Evolutionary conservation across 2,113 vertebrate species (phyloP).

Genomic region (Furnarius figulus): DNA sequence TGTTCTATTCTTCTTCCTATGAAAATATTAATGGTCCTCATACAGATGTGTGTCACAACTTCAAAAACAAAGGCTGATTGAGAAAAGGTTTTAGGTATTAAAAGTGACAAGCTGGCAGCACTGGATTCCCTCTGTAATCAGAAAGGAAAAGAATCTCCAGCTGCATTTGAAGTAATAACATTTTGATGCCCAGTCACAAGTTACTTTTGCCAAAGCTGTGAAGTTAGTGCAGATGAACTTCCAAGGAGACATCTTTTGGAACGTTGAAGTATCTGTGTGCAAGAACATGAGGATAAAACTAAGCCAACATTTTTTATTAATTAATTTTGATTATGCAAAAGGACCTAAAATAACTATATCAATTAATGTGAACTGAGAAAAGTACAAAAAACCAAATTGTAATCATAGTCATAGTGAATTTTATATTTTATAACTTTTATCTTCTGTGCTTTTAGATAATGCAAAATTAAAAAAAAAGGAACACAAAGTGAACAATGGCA

Average conservation of each 20-base stretch:
- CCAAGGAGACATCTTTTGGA: background rate
- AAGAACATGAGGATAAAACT: background rate
- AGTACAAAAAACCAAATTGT: background rate
- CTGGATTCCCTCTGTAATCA: background rate
- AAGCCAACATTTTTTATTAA: background rate
- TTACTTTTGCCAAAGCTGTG: background rate
- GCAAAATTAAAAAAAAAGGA: background rate
- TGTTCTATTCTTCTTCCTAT: background rate
- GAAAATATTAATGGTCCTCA: background rate
- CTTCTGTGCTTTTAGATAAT: background rate
- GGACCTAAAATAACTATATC: background rate
- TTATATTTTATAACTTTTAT: background rate
- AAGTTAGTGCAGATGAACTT: background rate
- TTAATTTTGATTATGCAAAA: background rate
- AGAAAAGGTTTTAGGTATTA: background rate
- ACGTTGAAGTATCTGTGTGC: background rate
- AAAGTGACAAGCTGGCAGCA: background rate
- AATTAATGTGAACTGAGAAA: background rate
- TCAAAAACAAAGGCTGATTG: background rate
- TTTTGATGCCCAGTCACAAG: background rate
- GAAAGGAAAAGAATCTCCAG: background rate
- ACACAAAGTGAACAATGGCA: background rate
- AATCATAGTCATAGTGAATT: background rate
- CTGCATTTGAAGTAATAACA: background rate
- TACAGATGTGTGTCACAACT: rapidly evolving